Base-by-base conservation (phyloP, 2,113 vertebrate genomes). In the Butastur rufipennis region DNA sequence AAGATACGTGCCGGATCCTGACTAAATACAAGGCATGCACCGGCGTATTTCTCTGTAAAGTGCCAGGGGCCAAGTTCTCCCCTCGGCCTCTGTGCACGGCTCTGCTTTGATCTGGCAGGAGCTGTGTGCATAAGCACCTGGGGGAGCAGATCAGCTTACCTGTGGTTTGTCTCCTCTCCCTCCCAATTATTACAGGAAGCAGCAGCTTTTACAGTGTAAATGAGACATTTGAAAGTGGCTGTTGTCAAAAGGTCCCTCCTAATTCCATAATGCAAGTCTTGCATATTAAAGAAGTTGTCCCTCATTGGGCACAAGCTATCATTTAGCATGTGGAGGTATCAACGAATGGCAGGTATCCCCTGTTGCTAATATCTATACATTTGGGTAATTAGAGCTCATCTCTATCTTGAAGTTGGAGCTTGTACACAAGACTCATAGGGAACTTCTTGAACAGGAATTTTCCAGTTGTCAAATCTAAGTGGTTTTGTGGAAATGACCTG, bases 31-130 rank as follows among this genome's bases (percentile, higher is more conserved):
- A n/a, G 67, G 58, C 48, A 10, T 55, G 89, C 36, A 79, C 63
- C 6, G 2, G 80, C 81, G 1, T 38, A 91, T 78, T 80, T 72
- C 63, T 45, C 78, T 58, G 38, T 21, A 4, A 66, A 86, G 62
- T 45, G 86, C 95, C 90, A 63, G 85, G 87, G 84, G 93, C 93
- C 65, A 79, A 10, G 38, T 63, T 85, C 71, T 88, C 58, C 81
- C 74, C 62, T 40, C 19, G 8, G 62, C 73, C 89, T 22, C 13
- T 0, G 15, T 38, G 14, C 31, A 0, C 19, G n/a, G 29, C 67
- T 88, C 73, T 0, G 4, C 74, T 96, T 67, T 93, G 89, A 82
- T 95, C 75, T 42, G 75, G 63, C 84, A 85, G 85, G 53, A 53
- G 56, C 70, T 82, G 45, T 10, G 83, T 25, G 52, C n/a, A 3